These are phyloP conservation scores for Drosophila stalkeri DNA, from an alignment of 2,888 invertebrate genomes.

Conservation along the genomic window DNA sequence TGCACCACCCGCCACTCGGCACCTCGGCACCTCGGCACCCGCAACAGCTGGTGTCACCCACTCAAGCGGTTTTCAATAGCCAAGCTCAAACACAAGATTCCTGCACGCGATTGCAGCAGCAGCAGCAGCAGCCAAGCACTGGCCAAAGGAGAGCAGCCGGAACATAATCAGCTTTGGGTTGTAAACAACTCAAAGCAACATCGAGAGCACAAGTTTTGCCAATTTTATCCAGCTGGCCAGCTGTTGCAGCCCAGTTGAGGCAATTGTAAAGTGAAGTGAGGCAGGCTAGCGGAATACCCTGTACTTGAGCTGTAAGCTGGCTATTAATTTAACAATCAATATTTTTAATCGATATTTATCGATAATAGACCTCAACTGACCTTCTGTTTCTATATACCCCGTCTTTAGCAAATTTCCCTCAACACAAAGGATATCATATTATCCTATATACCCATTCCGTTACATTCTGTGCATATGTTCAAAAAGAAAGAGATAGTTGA, in stretches of 20 bases:
- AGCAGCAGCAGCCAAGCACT: neutral
- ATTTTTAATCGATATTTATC: neutral
- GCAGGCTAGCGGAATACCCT: neutral
- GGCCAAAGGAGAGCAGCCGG: neutral
- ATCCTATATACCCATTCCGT: neutral
- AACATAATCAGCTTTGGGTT: conserved; percentile 53
- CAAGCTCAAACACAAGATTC: conserved; percentile 5
- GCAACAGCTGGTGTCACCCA: conserved; percentile 7
- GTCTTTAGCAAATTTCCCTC: neutral
- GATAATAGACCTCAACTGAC: neutral
- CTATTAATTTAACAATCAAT: neutral
- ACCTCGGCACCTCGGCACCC: neutral
- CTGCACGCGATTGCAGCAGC: conserved; percentile 8
- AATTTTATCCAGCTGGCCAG: conserved; percentile 35
- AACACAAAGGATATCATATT: neutral
- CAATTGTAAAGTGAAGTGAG: neutral
- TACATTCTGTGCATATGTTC: neutral
- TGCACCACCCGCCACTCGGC: neutral
- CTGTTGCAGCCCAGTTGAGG: conserved; percentile 23
- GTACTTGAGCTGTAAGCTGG: neutral
- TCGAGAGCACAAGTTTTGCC: conserved; percentile 41
- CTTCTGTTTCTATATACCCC: neutral
- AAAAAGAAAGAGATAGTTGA: neutral
- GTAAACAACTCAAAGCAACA: conserved; percentile 44
- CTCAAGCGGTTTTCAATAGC: conserved; percentile 17